Evolutionary conservation across 2,113 vertebrate species (phyloP), one percentile per base, ranked within the genome.

Genomic region (Pogonocichla stellata): DNA sequence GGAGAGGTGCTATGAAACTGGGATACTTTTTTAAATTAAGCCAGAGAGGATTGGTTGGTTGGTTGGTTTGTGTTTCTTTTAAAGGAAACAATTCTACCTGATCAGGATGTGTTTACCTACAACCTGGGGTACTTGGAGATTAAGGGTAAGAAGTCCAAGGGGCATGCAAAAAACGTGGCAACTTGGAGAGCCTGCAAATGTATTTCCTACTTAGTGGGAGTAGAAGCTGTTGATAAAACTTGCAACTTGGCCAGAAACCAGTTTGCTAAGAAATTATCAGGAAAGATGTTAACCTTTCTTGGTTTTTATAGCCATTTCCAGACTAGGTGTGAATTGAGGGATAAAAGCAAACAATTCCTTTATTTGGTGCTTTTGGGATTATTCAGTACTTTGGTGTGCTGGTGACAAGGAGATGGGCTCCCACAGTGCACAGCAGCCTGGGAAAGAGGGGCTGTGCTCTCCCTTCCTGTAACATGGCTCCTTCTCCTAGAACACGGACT

Each of bases 401-500:
- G 5, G 58, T 38, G 42, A 10, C 14, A 19, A 23, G 34, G 43
- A 24, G 33, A 29, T 31, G 31, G 24, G 10, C 19, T 70, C 5
- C 7, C 16, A 31, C 48, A 58, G 7, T 1, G 0, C 4, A 2
- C 28, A 45, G 22, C 54, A 60, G 54, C 24, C 18, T 43, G 66
- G 38, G 34, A n/a, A 66, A 51, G 47, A 74, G 54, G 12, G 45
- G 29, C 48, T 51, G 38, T 22, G 43, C 29, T 75, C 14, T 86
- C 9, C 20, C 14, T 64, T 31, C 54, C 18, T 25, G 57, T 40
- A 15, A 7, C 26, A 4, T 2, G 1, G 10, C 18, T 14, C 42
- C 25, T 43, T 69, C 8, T 7, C 2, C 47, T 29, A 10, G 31
- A 57, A 12, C 5, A 8, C 14, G 36, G 43, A 3, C 34, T 71